These are phyloP conservation scores for Notarius quadriscutis DNA, from an alignment of 2,113 vertebrate species.

Conservation along the genomic window DNA sequence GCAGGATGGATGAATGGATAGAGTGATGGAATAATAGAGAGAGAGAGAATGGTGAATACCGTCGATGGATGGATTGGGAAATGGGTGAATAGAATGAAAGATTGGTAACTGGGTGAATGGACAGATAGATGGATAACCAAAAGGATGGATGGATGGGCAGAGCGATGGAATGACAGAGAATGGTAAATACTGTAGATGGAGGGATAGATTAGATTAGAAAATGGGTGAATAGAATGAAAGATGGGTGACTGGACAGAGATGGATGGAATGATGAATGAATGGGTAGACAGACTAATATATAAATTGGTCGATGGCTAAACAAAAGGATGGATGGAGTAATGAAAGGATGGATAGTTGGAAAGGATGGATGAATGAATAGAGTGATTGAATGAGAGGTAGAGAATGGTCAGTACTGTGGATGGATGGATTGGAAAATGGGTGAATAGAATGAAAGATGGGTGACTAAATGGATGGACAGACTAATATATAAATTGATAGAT, in stretches of 20 bases:
- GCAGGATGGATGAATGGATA: background rate
- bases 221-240: background rate
- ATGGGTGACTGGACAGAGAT: background rate
- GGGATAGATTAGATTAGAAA: background rate
- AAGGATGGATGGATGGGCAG: background rate
- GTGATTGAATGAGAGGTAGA: background rate
- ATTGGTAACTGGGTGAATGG: background rate
- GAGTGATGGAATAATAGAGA: background rate
- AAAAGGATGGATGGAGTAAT: too few species aligned
- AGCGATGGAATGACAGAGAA: background rate
- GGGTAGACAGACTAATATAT: too few species aligned
- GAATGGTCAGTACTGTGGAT: background rate
- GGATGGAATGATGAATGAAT: background rate
- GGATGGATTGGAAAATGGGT: background rate
- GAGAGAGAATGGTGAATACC: background rate
- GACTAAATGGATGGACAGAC: background rate
- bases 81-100: background rate
- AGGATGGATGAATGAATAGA: background rate
- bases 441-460: background rate
- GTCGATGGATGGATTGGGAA: background rate
- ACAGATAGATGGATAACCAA: background rate
- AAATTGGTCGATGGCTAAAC: background rate
- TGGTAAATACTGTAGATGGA: background rate
- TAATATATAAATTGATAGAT: background rate
- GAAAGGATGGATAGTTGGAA: background rate